Conservation (phyloP, 2,113 vertebrate species). For the Alaudala cheleensis region DNA sequence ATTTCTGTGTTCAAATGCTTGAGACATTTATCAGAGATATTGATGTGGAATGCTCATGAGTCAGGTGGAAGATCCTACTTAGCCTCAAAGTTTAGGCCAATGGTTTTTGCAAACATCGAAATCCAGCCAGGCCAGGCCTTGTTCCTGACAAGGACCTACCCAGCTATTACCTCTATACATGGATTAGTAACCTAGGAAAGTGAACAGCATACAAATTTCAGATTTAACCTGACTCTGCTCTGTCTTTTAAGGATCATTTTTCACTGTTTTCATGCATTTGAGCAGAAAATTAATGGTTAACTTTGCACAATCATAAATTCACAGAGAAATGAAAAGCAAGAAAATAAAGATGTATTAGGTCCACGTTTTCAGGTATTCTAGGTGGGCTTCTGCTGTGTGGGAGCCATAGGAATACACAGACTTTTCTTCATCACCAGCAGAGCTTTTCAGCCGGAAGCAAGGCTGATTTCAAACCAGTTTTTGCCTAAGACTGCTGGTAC, state of each 20-base stretch:
- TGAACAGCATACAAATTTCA: neutral
- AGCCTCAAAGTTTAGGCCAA: neutral
- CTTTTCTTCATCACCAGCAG: constrained; percentile 50
- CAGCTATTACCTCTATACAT: fast-evolving
- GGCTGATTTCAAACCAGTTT: constrained; percentile 62
- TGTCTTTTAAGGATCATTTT: neutral
- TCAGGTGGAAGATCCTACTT: neutral
- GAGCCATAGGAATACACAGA: constrained; percentile 45
- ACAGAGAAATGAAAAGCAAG: constrained; percentile 9
- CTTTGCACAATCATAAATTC: neutral
- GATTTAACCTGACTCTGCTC: neutral
- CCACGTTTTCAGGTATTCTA: neutral
- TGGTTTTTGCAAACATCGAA: neutral
- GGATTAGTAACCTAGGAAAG: neutral
- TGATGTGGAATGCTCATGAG: neutral
- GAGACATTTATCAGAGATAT: neutral
- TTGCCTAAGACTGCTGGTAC: constrained; percentile 63
- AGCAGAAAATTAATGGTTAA: neutral
- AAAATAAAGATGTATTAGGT: constrained; percentile 31
- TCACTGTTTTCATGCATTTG: neutral
- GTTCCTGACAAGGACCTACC: neutral
- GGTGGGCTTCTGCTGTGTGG: constrained; percentile 33
- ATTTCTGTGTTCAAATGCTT: neutral
- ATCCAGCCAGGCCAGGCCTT: neutral
- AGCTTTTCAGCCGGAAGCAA: constrained; percentile 56